Evolutionary conservation across 2,797 vertebrate species (phyloP).

Genomic region (Pseudocheirus occidentalis): DNA sequence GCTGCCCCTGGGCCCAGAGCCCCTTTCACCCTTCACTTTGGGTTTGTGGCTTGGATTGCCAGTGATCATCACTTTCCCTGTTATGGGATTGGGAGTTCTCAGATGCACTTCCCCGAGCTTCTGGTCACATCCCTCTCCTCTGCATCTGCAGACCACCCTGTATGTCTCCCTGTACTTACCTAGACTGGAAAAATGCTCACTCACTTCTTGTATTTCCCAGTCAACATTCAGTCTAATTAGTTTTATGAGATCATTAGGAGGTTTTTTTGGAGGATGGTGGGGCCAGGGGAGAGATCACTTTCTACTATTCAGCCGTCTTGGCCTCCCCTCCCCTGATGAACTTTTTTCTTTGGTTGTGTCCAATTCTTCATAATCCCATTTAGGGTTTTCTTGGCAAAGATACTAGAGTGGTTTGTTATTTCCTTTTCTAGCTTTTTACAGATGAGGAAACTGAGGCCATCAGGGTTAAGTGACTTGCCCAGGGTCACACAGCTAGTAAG

Average conservation of each 20-base stretch:
- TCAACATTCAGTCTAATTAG: neutral
- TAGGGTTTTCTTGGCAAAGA: too few species aligned
- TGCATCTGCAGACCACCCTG: neutral
- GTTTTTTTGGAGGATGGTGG: neutral
- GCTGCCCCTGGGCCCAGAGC: too few species aligned
- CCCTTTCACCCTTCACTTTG: neutral
- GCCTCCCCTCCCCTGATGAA: too few species aligned
- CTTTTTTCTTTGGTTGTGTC: too few species aligned
- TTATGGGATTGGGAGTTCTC: neutral
- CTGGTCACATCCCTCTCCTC: neutral
- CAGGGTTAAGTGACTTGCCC: neutral
- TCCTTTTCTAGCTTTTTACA: neutral
- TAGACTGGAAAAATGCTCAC: neutral
- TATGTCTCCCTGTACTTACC: neutral
- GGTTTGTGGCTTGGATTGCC: neutral
- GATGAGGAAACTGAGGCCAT: neutral
- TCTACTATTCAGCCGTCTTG: neutral
- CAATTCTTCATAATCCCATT: too few species aligned
- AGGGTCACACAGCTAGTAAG: neutral
- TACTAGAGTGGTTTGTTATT: too few species aligned
- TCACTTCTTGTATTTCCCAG: neutral
- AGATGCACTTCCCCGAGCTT: neutral
- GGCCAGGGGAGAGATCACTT: neutral
- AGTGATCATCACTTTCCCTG: neutral
- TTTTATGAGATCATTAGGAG: neutral